Percentiles rank a stretch among this genome's conserved stretches.
phyloP scores from a whole-genome alignment of 2,797 vertebrate species.

The Takifugu rubripes region DNA sequence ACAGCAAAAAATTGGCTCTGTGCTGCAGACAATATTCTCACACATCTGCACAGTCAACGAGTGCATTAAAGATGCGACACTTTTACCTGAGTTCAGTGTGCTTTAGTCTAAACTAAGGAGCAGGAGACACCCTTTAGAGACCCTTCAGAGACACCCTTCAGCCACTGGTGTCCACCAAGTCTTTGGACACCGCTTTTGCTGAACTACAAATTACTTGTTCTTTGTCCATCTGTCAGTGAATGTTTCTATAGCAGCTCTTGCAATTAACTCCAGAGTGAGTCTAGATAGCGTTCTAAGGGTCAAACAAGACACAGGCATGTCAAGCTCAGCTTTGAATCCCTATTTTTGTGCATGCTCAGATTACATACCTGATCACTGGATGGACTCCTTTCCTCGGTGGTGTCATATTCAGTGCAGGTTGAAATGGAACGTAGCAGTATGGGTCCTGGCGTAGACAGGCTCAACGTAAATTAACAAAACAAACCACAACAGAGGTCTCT shows the following conservation, averaged over 20 bases:
- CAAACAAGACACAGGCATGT: slow-evolving; percentile 18
- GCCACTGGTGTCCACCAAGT: too few relatives aligned
- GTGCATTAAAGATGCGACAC: not conserved
- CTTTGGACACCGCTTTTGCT: too few relatives aligned
- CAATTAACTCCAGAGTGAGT: slow-evolving; percentile 33
- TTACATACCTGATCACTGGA: slow-evolving; percentile 56
- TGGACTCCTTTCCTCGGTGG: slow-evolving; percentile 47
- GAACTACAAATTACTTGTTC: not conserved
- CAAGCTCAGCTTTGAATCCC: slow-evolving; percentile 44
- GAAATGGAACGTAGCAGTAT: slow-evolving; percentile 46
- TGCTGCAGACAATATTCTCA: not conserved
- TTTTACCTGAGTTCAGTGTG: not conserved
- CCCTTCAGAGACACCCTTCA: too few relatives aligned
- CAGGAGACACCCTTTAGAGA: too few relatives aligned
- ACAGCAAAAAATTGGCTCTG: slow-evolving; percentile 50
- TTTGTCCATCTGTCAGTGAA: slow-evolving; percentile 36
- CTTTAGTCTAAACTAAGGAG: not conserved
- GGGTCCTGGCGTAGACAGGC: slow-evolving; percentile 59
- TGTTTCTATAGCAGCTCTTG: slow-evolving; percentile 19
- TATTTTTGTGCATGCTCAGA: slow-evolving; percentile 49
- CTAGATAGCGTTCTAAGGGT: slow-evolving; percentile 35
- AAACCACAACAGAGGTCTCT: slow-evolving; percentile 64
- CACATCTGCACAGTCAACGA: slow-evolving; percentile 28
- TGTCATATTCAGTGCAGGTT: slow-evolving; percentile 52
- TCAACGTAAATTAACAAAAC: slow-evolving; percentile 73